These are phyloP conservation scores for Papio anubis DNA, from an alignment of 2,113 vertebrate species.

Conservation along the genomic window DNA sequence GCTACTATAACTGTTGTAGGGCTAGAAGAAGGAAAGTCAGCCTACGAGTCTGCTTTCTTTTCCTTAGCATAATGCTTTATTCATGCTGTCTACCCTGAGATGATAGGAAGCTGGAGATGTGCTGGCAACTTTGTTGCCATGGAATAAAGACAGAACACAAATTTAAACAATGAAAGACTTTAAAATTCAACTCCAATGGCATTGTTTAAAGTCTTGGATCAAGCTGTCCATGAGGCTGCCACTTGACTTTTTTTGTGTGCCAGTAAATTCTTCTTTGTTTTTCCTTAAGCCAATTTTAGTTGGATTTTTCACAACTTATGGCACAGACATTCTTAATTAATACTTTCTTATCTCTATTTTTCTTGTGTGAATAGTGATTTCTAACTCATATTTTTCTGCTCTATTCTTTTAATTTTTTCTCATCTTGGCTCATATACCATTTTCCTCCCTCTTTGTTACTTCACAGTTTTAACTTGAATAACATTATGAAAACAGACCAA, in stretches of 20 bases:
- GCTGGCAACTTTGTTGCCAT: neutral
- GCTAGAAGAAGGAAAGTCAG: neutral
- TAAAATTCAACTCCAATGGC: neutral
- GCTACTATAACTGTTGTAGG: no score
- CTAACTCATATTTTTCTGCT: neutral
- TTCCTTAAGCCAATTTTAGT: neutral
- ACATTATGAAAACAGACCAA: slow-evolving; percentile 25
- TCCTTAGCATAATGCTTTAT: neutral
- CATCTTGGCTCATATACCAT: neutral
- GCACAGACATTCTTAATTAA: neutral
- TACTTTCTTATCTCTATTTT: neutral
- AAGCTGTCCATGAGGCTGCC: neutral
- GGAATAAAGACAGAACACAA: neutral
- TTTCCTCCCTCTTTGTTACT: neutral
- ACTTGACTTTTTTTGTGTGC: neutral
- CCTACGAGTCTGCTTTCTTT: neutral
- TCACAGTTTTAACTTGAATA: neutral
- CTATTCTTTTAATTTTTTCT: neutral
- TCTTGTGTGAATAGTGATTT: neutral
- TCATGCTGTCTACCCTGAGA: neutral
- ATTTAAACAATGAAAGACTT: neutral
- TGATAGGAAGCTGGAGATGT: neutral
- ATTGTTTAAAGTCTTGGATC: neutral
- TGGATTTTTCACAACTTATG: neutral
- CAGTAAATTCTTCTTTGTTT: neutral